Percentiles rank a stretch among this genome's conserved stretches.
These are phyloP conservation scores for Anabacerthia variegaticeps DNA, from an alignment of 2,797 vertebrate species.

Conservation along the genomic window DNA sequence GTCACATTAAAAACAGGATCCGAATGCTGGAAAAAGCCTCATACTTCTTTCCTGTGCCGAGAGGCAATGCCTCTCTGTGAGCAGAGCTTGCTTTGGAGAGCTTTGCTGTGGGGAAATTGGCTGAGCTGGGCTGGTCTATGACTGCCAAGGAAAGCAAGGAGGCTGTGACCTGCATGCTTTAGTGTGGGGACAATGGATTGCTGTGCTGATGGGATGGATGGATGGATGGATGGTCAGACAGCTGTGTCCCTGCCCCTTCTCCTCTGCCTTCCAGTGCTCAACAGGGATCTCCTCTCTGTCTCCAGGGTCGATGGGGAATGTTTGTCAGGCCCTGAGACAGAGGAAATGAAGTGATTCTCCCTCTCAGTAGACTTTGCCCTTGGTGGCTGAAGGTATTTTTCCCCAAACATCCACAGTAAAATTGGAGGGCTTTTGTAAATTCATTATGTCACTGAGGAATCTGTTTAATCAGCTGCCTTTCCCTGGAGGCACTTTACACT, in stretches of 20 bases:
- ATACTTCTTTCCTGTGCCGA: slow-evolving; percentile 35
- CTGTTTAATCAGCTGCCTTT: slow-evolving; percentile 73
- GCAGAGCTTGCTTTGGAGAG: not conserved
- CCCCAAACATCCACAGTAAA: slow-evolving; percentile 60
- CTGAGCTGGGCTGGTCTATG: fast-evolving
- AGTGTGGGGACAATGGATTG: fast-evolving
- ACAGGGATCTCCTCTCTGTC: not conserved
- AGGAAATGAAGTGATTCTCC: not conserved
- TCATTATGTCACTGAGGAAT: slow-evolving; percentile 67
- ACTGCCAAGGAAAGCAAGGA: not conserved
- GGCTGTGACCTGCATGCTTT: not conserved
- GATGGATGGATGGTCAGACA: not conserved
- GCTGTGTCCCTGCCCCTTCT: not conserved
- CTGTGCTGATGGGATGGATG: not conserved
- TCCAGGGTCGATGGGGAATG: not conserved
- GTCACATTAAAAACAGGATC: slow-evolving; percentile 70
- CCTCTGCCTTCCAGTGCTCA: not conserved
- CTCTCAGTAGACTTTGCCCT: not conserved
- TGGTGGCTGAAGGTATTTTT: slow-evolving; percentile 45
- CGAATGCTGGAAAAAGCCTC: slow-evolving; percentile 63
- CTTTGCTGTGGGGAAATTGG: not conserved
- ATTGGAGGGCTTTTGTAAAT: slow-evolving; percentile 59
- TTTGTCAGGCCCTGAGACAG: not conserved
- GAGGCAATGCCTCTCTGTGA: not conserved
- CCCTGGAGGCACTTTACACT: slow-evolving; percentile 43